A percentile compares a stretch with the other conserved stretches of the same genome.
These are phyloP conservation scores for Orthonyx spaldingii DNA, from an alignment of 2,113 vertebrate genomes.

Conservation along the genomic window DNA sequence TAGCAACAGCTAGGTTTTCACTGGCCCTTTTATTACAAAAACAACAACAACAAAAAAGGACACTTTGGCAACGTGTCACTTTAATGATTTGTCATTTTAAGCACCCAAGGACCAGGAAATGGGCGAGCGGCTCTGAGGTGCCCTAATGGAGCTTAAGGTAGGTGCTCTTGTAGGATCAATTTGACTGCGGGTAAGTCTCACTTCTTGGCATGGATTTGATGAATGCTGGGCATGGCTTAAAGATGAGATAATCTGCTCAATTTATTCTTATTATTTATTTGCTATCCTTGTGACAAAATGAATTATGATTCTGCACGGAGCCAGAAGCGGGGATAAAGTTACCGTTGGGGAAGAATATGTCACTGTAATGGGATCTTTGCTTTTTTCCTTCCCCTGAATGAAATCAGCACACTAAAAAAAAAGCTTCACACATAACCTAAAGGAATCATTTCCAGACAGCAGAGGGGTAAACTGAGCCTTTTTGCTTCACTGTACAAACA, in stretches of 20 bases:
- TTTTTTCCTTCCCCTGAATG: not conserved
- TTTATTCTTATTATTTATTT: conserved; percentile 69
- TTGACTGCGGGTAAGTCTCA: not conserved
- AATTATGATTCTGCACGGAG: conserved; percentile 37
- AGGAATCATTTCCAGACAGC: conserved; percentile 54
- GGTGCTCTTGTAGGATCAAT: conserved; percentile 33
- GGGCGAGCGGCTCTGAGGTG: not conserved
- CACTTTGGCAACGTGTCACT: not conserved
- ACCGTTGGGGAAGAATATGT: conserved; percentile 57
- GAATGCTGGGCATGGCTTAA: conserved; percentile 52
- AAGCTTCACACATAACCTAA: conserved; percentile 20
- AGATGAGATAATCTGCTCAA: conserved; percentile 65
- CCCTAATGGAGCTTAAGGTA: conserved; percentile 7
- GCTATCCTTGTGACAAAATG: conserved; percentile 58
- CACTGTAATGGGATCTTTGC: conserved; percentile 27
- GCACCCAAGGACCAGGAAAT: not conserved
- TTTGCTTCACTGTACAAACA: conserved; percentile 53
- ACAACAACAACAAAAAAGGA: not conserved
- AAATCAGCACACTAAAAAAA: conserved; percentile 15
- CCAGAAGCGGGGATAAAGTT: conserved; percentile 50
- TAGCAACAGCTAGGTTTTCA: not conserved
- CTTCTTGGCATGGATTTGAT: conserved; percentile 39
- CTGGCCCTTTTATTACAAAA: not conserved
- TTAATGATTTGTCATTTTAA: conserved; percentile 6
- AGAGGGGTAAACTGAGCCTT: conserved; percentile 44